phyloP scores from a whole-genome alignment of 1,140 invertebrate genomes.

The Leptopilina clavipes region DNA sequence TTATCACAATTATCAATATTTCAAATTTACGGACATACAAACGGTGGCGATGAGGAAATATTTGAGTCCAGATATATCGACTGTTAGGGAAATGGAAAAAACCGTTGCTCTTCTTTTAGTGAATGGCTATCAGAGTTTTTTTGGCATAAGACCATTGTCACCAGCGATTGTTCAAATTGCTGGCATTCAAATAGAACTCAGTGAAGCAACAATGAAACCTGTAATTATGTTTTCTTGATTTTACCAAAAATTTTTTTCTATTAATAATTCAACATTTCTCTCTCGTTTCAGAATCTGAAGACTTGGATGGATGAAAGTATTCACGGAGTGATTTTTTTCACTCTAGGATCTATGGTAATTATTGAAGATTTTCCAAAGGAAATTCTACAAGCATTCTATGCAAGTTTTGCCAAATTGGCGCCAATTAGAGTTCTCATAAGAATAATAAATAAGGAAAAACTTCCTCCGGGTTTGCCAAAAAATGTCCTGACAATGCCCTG shows the following conservation, averaged over 20 bases:
- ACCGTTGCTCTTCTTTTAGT: conserved; percentile 63
- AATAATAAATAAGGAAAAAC: conserved; percentile 43
- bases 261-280: too few species aligned
- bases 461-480: conserved; percentile 70
- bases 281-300: conserved; percentile 69
- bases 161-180: conserved; percentile 77
- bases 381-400: conserved; percentile 38
- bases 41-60: background rate
- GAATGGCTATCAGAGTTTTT: conserved; percentile 51
- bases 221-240: too few species aligned
- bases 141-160: conserved; percentile 67
- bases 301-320: conserved; percentile 77
- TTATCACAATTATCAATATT: conserved; percentile 43
- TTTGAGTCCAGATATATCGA: background rate
- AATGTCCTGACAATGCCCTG: conserved; percentile 78
- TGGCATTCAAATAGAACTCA: conserved; percentile 71
- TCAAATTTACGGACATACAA: conserved; percentile 47
- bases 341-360: conserved; percentile 80
- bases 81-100: conserved; percentile 69
- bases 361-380: conserved; percentile 77
- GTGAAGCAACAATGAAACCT: conserved; percentile 48
- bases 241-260: too few species aligned
- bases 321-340: conserved; percentile 82
- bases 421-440: conserved; percentile 55
- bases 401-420: conserved; percentile 52